phyloP scores from a whole-genome alignment of 2,888 invertebrate genomes.

The Pyralis farinalis region DNA sequence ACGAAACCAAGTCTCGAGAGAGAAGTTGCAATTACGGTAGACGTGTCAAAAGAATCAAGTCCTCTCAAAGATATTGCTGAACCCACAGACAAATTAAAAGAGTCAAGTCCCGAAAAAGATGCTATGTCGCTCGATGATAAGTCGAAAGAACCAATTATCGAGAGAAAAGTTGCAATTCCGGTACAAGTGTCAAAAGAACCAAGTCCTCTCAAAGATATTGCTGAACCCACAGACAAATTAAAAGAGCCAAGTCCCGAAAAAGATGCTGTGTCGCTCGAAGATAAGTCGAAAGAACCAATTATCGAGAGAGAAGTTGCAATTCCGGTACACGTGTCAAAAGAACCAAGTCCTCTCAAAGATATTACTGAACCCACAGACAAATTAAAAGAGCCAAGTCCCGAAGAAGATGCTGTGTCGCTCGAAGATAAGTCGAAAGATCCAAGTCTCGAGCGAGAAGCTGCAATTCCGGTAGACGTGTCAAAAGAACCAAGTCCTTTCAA shows the following conservation, averaged over 20 bases:
- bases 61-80: not conserved
- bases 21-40: too few species aligned
- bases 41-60: not conserved
- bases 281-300: slow-evolving; percentile 1
- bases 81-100: slow-evolving; percentile 6
- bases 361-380: not conserved
- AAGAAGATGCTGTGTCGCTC: not conserved
- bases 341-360: slow-evolving; percentile 6
- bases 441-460: not conserved
- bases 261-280: not conserved
- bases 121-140: not conserved
- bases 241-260: not conserved
- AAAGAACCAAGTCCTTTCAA: not conserved
- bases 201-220: too few species aligned
- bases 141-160: not conserved
- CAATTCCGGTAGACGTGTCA: not conserved
- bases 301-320: not conserved
- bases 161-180: not conserved
- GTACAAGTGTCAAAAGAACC: not conserved
- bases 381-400: not conserved
- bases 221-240: not conserved
- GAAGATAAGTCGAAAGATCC: too few species aligned
- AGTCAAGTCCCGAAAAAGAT: slow-evolving; percentile 2
- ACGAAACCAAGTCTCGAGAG: too few species aligned
- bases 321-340: slow-evolving; percentile 9